Conservation (phyloP, 1,140 invertebrate species). For the Mercenaria mercenaria region DNA sequence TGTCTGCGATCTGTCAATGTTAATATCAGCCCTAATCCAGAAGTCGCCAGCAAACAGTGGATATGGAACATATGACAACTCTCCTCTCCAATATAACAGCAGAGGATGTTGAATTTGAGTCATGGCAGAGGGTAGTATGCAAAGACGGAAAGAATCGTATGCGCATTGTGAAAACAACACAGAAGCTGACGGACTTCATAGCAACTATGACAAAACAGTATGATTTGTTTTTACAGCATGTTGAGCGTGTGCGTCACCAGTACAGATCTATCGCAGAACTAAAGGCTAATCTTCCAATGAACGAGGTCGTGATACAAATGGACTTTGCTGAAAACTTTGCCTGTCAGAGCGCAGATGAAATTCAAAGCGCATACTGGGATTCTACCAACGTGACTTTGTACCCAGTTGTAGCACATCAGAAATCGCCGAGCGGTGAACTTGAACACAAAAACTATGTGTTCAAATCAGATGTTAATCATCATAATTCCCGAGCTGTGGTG, state of each 20-base stretch:
- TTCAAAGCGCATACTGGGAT: not conserved
- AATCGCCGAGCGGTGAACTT: not conserved
- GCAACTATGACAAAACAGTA: too few relatives aligned
- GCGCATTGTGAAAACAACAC: too few relatives aligned
- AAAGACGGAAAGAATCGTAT: not conserved
- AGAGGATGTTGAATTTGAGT: too few relatives aligned
- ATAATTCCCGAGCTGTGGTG: slow-evolving; percentile 40
- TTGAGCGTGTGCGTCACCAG: slow-evolving; percentile 24
- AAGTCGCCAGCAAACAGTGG: not conserved
- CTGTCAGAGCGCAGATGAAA: slow-evolving; percentile 4
- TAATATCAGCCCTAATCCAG: not conserved
- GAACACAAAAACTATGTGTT: slow-evolving; percentile 43
- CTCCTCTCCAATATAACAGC: too few relatives aligned
- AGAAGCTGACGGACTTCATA: too few relatives aligned
- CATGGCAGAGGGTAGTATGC: too few relatives aligned
- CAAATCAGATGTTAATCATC: slow-evolving; percentile 35
- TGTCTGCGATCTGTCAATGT: not conserved
- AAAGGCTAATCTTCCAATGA: slow-evolving; percentile 48
- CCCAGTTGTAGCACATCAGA: not conserved
- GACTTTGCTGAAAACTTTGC: slow-evolving; percentile 66
- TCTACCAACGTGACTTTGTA: not conserved
- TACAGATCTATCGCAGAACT: not conserved
- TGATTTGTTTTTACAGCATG: too few relatives aligned
- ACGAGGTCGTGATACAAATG: slow-evolving; percentile 64
- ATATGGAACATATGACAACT: not conserved